Base-by-base conservation (phyloP, 2,113 vertebrate species). In the Campylomormyrus numenius region DNA sequence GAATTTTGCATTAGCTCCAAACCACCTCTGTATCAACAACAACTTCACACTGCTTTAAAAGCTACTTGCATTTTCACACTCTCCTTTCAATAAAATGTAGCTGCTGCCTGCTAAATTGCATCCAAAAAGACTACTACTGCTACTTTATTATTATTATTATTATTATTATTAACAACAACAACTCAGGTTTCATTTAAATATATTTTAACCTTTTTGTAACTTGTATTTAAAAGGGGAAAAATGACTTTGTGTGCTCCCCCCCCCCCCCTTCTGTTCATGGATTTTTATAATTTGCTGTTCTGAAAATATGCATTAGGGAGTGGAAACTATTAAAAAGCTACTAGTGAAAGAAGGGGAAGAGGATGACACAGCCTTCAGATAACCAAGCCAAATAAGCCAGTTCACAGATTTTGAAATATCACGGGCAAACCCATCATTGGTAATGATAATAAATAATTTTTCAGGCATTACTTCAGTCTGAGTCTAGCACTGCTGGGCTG, bases 401-500 rank as follows among this genome's bases (percentile, higher is more conserved):
- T 15, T 42, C 19, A 85, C 42, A 48, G 83, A 85, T 49, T 85
- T 85, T 3, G 0, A 85, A 46, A 85, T 48, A 85, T 49, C 21
- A 85, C 83, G 31, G 85, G 49, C 66, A 80, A 52, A 39, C n/a
- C 70, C 88, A 89, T 89, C 53, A 77, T 24, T n/a, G 88, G 27
- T 89, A 89, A 89, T 83, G 88, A 89, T 21, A 39, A 45, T 24
- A 62, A 91, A 62, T 52, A 70, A 89, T 90, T 92, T 91, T 92
- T 90, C 86, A 86, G 89, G 88, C 89, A 94, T 93, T 92, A 91
- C 92, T 94, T 93, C 90, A 74, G 58, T 89, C 90, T 90, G 91
- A 94, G 95, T 95, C 89, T 92, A 46, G 84, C 91, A 91, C 87
- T 92, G 92, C 92, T 93, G 92, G 93, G 94, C 88, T 93, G 91